Conservation (phyloP, 1,140 invertebrate genomes). For the Drosophila biarmipes region DNA sequence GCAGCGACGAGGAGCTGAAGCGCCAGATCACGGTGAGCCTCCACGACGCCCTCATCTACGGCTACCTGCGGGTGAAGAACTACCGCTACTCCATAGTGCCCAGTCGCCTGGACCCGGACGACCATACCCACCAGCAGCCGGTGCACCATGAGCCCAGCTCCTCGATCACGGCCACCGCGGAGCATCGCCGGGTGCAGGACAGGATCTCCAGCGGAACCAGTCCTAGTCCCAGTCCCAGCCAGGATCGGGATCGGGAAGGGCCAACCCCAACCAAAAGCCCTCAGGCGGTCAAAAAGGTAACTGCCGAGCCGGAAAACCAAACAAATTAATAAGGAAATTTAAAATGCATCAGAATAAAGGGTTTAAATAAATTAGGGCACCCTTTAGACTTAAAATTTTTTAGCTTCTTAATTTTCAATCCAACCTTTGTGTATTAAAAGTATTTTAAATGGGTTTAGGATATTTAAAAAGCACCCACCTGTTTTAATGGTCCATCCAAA, state of each 20-base stretch:
- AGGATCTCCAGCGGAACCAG: not conserved
- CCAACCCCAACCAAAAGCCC: not conserved
- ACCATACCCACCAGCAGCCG: conserved; percentile 4
- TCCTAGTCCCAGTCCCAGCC: not conserved
- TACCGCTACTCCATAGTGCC: conserved; percentile 54
- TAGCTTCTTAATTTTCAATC: too few relatives aligned
- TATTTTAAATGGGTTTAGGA: too few relatives aligned
- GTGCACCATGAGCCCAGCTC: not conserved
- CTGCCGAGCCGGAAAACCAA: conserved; percentile 4
- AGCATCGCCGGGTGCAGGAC: not conserved
- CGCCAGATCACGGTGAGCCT: conserved; percentile 65
- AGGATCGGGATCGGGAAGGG: too few relatives aligned
- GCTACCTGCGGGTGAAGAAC: conserved; percentile 52
- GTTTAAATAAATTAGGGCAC: not conserved
- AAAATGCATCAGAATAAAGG: not conserved
- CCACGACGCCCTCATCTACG: conserved; percentile 63
- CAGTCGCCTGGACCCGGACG: conserved; percentile 29
- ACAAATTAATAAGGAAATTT: conserved; percentile 6
- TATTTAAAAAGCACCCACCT: too few relatives aligned
- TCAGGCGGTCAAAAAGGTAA: not conserved
- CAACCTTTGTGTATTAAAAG: too few relatives aligned
- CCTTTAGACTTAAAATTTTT: too few relatives aligned
- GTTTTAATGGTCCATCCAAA: too few relatives aligned
- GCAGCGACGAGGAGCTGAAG: conserved; percentile 65
- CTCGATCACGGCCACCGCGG: not conserved